Percentiles rank a stretch among this genome's conserved stretches.
These are phyloP conservation scores for Whitmania pigra DNA, from an alignment of 1,140 invertebrate genomes.

Conservation along the genomic window DNA sequence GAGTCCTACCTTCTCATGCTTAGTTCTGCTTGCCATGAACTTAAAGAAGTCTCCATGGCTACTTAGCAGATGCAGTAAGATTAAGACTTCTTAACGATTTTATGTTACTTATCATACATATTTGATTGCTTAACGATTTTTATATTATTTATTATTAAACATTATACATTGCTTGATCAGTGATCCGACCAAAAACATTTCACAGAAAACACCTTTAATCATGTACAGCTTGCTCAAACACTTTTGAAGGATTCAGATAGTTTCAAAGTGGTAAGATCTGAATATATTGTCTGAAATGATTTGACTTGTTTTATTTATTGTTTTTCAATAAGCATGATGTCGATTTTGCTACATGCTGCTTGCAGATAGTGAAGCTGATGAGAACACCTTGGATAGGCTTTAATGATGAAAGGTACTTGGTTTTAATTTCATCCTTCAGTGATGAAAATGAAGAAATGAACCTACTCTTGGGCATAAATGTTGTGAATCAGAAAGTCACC, in stretches of 20 bases:
- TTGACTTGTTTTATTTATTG: not conserved
- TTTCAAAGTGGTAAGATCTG: not conserved
- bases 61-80: slow-evolving; percentile 16
- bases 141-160: not conserved
- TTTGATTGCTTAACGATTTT: not conserved
- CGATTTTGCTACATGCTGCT: too few relatives aligned
- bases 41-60: slow-evolving; percentile 18
- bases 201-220: not conserved
- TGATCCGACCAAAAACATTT: not conserved
- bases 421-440: not conserved
- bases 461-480: slow-evolving; percentile 47
- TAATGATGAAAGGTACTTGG: slow-evolving; percentile 8
- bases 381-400: not conserved
- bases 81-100: slow-evolving; percentile 3
- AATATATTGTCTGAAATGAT: not conserved
- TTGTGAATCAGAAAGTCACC: slow-evolving; percentile 61
- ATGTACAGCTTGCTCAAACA: not conserved
- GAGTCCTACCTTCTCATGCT: not conserved
- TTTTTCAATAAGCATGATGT: not conserved
- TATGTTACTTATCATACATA: not conserved
- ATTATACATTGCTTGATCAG: not conserved
- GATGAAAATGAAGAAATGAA: not conserved
- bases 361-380: slow-evolving; percentile 4
- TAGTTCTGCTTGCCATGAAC: slow-evolving; percentile 12
- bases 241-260: not conserved